Percentiles rank a stretch among this genome's conserved stretches.
Conservation (phyloP, 2,797 vertebrate species). For the Micromesistius poutassou region DNA sequence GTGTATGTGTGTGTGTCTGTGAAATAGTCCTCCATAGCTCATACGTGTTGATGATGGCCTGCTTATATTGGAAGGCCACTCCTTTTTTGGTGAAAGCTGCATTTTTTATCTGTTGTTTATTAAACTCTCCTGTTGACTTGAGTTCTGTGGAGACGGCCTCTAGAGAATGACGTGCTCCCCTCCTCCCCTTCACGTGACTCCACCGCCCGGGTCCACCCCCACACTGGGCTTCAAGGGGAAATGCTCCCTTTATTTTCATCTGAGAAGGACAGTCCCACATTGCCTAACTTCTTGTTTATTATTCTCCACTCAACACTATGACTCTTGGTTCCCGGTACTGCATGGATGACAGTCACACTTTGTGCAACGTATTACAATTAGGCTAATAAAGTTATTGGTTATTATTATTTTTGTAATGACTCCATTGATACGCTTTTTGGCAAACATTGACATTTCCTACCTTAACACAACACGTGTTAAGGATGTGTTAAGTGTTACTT, state of each 20-base stretch:
- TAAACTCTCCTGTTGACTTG: background rate
- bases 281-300: background rate
- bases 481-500: no score
- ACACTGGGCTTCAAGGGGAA: background rate
- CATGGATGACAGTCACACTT: background rate
- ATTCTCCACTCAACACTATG: background rate
- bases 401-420: no score
- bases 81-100: background rate
- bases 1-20: background rate
- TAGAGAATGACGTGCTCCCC: background rate
- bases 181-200: background rate
- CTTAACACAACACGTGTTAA: no score
- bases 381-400: no score
- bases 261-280: background rate
- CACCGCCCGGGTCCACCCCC: no score
- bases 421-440: no score
- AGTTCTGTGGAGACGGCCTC: background rate
- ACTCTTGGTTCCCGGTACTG: background rate
- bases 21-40: slow-evolving; percentile 8
- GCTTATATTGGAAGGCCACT: background rate
- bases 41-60: background rate
- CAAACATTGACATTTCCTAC: no score
- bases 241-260: background rate
- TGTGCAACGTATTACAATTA: no score
- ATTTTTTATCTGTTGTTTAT: background rate